Percentiles rank a stretch among this genome's conserved stretches.
Conservation (phyloP, 2,888 invertebrate genomes). For the Panorpa germanica region DNA sequence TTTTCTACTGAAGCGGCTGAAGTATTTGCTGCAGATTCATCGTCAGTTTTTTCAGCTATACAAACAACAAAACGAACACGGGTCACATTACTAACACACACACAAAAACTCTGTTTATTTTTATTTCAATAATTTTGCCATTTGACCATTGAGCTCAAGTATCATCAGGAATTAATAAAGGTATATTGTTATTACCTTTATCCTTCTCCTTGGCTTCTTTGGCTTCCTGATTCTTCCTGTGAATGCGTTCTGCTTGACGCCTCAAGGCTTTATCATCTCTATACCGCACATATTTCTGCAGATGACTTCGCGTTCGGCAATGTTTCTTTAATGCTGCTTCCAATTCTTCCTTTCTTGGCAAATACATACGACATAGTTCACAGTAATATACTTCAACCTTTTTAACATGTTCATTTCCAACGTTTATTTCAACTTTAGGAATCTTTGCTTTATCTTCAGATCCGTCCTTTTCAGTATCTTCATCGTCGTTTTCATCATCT, state of each 20-base stretch:
- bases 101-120: too few species aligned
- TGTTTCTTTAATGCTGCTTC: constrained; percentile 46
- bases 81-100: constrained; percentile 5
- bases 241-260: constrained; percentile 49
- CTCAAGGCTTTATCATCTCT: constrained; percentile 58
- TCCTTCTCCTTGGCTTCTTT: constrained; percentile 14
- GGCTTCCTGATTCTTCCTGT: constrained; percentile 31
- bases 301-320: constrained; percentile 56
- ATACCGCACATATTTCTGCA: constrained; percentile 57
- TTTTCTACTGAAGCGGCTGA: constrained; percentile 8
- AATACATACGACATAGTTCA: constrained; percentile 57
- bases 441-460: constrained; percentile 29
- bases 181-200: constrained; percentile 24
- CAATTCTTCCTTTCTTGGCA: constrained; percentile 39
- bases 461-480: constrained; percentile 34
- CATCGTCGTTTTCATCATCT: constrained; percentile 31
- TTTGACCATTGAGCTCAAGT: background rate
- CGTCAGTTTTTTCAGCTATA: constrained; percentile 6
- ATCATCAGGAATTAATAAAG: constrained; percentile 20
- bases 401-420: constrained; percentile 60
- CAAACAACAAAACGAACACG: constrained; percentile 3
- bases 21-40: background rate
- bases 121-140: too few species aligned
- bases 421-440: constrained; percentile 44
- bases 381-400: constrained; percentile 64